Evolutionary conservation across 2,888 invertebrate genomes (phyloP), one percentile per base, ranked within the genome.

Genomic region (Cistogaster globosa): DNA sequence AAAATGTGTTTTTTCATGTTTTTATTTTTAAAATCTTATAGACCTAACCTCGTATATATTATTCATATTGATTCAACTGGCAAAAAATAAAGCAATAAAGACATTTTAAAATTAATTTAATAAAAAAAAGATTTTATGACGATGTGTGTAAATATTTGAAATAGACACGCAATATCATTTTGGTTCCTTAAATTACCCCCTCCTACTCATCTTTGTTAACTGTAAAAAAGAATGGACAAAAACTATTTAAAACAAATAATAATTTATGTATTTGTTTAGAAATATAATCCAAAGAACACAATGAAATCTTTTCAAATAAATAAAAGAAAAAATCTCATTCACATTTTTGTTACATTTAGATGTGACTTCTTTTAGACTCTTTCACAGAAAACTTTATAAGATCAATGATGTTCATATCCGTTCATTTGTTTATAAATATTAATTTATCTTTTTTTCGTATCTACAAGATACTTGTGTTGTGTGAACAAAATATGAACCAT

Each of bases 381-480:
- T 53, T 20, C 55, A 57, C 60, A 48, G 60, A 11, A 42, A 55
- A 76, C 69, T 58, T 60, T 53, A 58, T 71, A 53, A 83, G 76
- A 77, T 83, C 76, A 83, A 83, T 83, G 76, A 65, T 77, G 82
- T 63, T 45, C 71, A 77, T 83, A 77, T 83, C 74, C 81, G 74
- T 75, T 68, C 51, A 14, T 57, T 38, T 42, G 42, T 42, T n/a
- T 26, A 65, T 65, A 69, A 62, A 77, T 60, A 68, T 77, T 58
- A 76, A 48, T 12, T 48, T 58, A 32, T 76, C 14, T 58, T 20
- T 32, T 32, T 16, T 48, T 48, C 16, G 45, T 48, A 16, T n/a
- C n/a, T 48, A 7, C 16, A 48, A 42, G 6, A n/a, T 48, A 16
- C 5, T 48, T 48, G 11, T 48, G n/a, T 14, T 48, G 45, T 48